Conservation (phyloP, 2,113 vertebrate genomes). For the Siniperca chuatsi region DNA sequence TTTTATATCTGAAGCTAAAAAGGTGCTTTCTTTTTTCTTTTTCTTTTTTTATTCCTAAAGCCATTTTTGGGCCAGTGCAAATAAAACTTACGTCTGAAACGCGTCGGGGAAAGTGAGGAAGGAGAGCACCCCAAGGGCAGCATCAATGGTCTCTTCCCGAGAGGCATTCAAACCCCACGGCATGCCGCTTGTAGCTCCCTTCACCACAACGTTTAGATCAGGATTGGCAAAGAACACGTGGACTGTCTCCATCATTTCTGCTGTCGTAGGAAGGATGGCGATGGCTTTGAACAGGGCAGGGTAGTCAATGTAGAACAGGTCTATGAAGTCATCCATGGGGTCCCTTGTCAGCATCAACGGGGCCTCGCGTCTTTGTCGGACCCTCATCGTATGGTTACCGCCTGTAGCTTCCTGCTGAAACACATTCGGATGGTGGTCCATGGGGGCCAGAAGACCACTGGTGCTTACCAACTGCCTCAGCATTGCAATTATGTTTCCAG, state of each 20-base stretch:
- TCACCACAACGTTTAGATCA: constrained; percentile 75
- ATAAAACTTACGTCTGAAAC: constrained; percentile 57
- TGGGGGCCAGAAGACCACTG: constrained; percentile 30
- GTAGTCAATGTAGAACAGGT: constrained; percentile 80
- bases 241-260: constrained; percentile 77
- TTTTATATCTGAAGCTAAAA: constrained; percentile 4
- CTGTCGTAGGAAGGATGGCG: constrained; percentile 47
- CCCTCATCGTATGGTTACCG: neutral
- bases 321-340: constrained; percentile 78
- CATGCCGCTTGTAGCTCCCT: constrained; percentile 59
- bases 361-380: constrained; percentile 48
- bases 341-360: constrained; percentile 18
- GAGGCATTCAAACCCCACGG: constrained; percentile 54
- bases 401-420: constrained; percentile 6
- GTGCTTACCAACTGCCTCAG: constrained; percentile 65
- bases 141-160: constrained; percentile 70
- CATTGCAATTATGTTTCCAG: constrained; percentile 61
- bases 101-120: constrained; percentile 64
- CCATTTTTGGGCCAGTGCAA: neutral
- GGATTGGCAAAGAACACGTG: constrained; percentile 79
- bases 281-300: constrained; percentile 66
- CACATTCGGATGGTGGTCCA: constrained; percentile 13
- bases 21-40: neutral
- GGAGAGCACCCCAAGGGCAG: constrained; percentile 68
- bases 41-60: neutral